These are phyloP conservation scores for Acrobasis consociella DNA, from an alignment of 2,888 invertebrate species.

Conservation along the genomic window DNA sequence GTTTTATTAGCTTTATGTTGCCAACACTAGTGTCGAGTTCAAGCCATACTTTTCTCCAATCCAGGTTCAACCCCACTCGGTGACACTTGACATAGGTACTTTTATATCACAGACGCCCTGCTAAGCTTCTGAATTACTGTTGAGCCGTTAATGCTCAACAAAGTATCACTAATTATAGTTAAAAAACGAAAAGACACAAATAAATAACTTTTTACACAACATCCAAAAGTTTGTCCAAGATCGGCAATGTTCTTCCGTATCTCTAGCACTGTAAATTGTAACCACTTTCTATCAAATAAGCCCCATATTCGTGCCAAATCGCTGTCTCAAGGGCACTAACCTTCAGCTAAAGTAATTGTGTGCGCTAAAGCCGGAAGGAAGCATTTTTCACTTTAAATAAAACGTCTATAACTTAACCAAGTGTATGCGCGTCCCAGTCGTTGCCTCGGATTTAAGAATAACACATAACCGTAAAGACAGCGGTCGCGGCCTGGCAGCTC, in stretches of 20 bases:
- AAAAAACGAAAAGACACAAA: too few relatives aligned
- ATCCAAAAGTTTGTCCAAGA: too few relatives aligned
- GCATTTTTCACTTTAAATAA: slow-evolving; percentile 9
- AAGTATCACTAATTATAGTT: too few relatives aligned
- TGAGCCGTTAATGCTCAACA: too few relatives aligned
- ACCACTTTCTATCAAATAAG: background rate
- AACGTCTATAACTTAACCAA: background rate
- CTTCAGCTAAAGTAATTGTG: background rate
- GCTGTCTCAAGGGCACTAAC: background rate
- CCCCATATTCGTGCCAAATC: background rate
- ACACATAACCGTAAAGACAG: slow-evolving; percentile 18
- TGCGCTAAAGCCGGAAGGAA: slow-evolving; percentile 1
- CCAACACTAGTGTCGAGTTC: too few relatives aligned
- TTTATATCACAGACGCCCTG: too few relatives aligned
- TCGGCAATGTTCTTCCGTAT: background rate
- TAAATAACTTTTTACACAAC: too few relatives aligned
- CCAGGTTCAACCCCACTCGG: too few relatives aligned
- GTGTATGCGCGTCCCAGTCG: background rate
- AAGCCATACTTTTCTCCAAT: too few relatives aligned
- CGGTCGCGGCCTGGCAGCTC: slow-evolving; percentile 9
- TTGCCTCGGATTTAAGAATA: slow-evolving; percentile 15
- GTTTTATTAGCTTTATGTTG: too few relatives aligned
- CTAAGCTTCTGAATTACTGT: too few relatives aligned
- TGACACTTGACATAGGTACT: too few relatives aligned
- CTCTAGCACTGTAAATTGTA: background rate